phyloP scores from a whole-genome alignment of 2,113 vertebrate genomes.

The Thermophis baileyi region DNA sequence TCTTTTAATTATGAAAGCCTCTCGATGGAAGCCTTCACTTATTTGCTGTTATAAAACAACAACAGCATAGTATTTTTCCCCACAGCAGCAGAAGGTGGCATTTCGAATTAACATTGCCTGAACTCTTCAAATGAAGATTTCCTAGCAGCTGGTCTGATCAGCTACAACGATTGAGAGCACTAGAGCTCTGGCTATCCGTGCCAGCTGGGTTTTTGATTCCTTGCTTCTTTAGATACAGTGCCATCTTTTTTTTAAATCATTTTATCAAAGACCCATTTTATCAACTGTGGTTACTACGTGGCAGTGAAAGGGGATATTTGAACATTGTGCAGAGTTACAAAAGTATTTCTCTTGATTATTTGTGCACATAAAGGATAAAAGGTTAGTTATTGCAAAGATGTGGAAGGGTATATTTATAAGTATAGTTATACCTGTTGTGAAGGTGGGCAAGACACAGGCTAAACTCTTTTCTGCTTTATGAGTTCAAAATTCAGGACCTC shows the following conservation, averaged over 20 bases:
- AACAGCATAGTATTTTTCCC: neutral
- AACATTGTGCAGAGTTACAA: neutral
- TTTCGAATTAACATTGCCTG: constrained; percentile 37
- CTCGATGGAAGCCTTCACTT: constrained; percentile 32
- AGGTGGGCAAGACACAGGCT: neutral
- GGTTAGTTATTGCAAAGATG: neutral
- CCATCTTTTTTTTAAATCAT: neutral
- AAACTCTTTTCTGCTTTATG: neutral
- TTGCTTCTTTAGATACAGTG: neutral
- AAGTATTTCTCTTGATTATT: neutral
- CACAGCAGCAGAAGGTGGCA: constrained; percentile 9
- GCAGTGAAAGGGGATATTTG: neutral
- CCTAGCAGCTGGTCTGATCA: constrained; percentile 30
- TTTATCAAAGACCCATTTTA: neutral
- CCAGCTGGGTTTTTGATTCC: constrained; percentile 1
- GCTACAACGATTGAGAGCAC: neutral
- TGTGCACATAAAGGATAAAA: neutral
- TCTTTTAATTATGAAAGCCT: constrained; percentile 35
- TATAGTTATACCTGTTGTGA: neutral
- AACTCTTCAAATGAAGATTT: constrained; percentile 25
- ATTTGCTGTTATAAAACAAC: constrained; percentile 6
- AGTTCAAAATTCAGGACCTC: neutral
- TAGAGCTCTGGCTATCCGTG: neutral
- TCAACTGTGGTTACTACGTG: neutral
- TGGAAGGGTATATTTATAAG: neutral